Conservation (phyloP, 2,113 vertebrate genomes). For the Anseranas semipalmata region DNA sequence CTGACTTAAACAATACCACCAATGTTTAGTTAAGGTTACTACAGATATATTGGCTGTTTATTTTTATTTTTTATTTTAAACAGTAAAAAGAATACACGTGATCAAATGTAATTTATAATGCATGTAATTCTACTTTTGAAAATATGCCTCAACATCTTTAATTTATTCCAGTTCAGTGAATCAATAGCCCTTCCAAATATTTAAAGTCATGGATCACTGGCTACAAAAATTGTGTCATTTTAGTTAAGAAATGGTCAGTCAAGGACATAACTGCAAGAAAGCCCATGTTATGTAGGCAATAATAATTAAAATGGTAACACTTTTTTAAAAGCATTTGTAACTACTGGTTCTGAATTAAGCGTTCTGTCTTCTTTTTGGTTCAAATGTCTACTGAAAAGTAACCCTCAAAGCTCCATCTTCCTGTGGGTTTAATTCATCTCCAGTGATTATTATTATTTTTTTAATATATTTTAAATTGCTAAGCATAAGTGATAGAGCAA, state of each 20-base stretch:
- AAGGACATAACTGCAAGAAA: constrained; percentile 37
- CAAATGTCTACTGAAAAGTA: background rate
- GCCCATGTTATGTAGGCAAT: background rate
- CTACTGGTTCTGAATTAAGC: background rate
- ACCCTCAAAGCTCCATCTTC: background rate
- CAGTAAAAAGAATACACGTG: background rate
- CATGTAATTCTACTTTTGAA: constrained; percentile 44
- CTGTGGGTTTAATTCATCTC: background rate
- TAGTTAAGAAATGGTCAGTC: constrained; percentile 50
- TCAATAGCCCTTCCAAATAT: constrained; percentile 68
- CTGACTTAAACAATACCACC: background rate
- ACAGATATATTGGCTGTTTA: background rate
- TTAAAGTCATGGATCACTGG: constrained; percentile 64
- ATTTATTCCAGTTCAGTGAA: constrained; percentile 49
- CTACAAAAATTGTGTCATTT: constrained; percentile 50
- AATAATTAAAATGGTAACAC: background rate
- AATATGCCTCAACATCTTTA: constrained; percentile 21
- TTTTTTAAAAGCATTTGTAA: background rate
- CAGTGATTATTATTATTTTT: background rate
- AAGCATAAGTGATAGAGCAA: background rate
- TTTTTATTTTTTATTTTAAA: background rate
- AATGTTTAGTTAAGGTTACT: background rate
- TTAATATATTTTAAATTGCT: background rate
- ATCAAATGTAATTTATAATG: constrained; percentile 16
- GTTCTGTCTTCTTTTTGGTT: background rate